These are phyloP conservation scores for Thalpophila matura DNA, from an alignment of 2,888 invertebrate species.

Conservation along the genomic window DNA sequence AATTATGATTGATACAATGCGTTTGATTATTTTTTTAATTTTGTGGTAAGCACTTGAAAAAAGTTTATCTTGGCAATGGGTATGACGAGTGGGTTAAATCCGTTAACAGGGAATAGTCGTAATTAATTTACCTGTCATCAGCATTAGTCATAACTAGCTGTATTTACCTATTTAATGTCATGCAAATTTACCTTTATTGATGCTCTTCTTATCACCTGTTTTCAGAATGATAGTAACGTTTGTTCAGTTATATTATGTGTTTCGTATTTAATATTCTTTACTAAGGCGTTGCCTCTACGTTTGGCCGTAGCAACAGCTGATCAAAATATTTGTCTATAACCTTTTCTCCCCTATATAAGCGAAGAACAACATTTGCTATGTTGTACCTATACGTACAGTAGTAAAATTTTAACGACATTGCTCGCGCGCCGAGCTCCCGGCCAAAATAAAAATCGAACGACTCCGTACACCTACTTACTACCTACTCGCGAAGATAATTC, in stretches of 20 bases:
- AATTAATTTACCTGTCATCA: slow-evolving; percentile 4
- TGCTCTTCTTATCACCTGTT: slow-evolving; percentile 29
- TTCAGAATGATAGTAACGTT: not conserved
- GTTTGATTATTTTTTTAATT: too few relatives aligned
- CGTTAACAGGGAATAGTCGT: not conserved
- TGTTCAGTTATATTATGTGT: not conserved
- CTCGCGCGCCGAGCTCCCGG: slow-evolving; percentile 64
- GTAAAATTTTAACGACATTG: slow-evolving; percentile 75
- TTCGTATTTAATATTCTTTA: slow-evolving; percentile 2
- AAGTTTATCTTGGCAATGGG: not conserved
- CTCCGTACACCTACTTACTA: slow-evolving; percentile 48
- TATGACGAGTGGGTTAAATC: slow-evolving; percentile 18
- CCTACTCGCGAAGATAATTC: slow-evolving; percentile 21
- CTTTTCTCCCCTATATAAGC: slow-evolving; percentile 29
- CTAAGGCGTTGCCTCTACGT: not conserved
- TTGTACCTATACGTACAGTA: slow-evolving; percentile 70
- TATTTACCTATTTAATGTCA: slow-evolving; percentile 16
- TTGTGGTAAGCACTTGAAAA: slow-evolving; percentile 15
- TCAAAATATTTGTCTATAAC: slow-evolving; percentile 19
- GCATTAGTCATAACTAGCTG: slow-evolving; percentile 16
- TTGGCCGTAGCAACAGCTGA: slow-evolving; percentile 44
- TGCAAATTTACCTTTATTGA: slow-evolving; percentile 7
- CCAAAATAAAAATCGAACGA: slow-evolving; percentile 73
- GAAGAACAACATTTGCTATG: slow-evolving; percentile 49
- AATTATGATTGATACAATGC: slow-evolving; percentile 46